Evolutionary conservation across 2,113 vertebrate species (phyloP), one percentile per base, ranked within the genome.

Genomic region (Puffinus mauretanicus): DNA sequence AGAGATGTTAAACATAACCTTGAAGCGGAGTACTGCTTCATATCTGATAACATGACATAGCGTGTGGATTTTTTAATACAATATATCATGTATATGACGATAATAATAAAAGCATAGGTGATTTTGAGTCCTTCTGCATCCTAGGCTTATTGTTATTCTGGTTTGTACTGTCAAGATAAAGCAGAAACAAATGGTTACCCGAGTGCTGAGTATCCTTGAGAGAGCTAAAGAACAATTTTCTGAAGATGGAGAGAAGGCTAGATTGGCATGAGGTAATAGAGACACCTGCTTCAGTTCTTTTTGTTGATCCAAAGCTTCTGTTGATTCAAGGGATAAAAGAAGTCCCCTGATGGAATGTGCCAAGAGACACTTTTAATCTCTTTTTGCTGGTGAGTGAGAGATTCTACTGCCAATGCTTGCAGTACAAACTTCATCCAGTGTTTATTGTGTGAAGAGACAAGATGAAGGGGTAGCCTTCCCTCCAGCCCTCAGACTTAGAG

Each of bases 351-450:
- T 91, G 81, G 49, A 81, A 82, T 94, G 73, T 90, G 84, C 93
- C 81, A 95, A 82, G 90, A 96, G 82, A 90, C 49, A 81, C 76
- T 94, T 96, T 94, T 94, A 94, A 96, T 95, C 92, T 94, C 57
- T 92, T 80, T 88, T 67, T 95, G 27, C 82, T 75, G 49, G 27
- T 36, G 32, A 92, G 51, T 0, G 2, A 94, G 71, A 88, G 52
- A 73, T 77, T 79, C 76, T 94, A 21, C 75, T 86, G 93, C 78
- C 93, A 95, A 40, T 0, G 3, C 42, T 62, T 78, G 72, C 78
- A 55, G 94, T 44, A 55, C 83, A 76, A 94, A 81, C 90, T 95
- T 81, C 71, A 78, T 86, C 87, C 86, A 66, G n/a, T 78, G 55
- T 93, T 94, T 95, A 52, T 47, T 93, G 55, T 88, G 42, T 81